A percentile compares a stretch with the other conserved stretches of the same genome.
Conservation (phyloP, 2,113 vertebrate genomes). For the Laticauda colubrina region DNA sequence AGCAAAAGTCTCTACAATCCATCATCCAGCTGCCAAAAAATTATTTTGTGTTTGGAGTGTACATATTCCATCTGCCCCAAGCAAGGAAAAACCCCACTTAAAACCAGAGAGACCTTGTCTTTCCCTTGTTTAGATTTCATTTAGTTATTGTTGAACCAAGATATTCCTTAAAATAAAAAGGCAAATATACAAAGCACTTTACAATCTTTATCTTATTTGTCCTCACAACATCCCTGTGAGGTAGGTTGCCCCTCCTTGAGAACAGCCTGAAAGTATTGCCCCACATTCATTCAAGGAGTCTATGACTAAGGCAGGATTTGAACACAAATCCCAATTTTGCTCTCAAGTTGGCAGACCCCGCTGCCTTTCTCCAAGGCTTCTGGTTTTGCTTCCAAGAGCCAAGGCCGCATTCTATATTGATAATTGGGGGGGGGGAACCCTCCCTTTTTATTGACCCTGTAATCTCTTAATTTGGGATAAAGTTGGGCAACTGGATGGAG, state of each 20-base stretch:
- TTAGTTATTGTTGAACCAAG: not conserved
- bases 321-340: not conserved
- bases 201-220: constrained; percentile 14
- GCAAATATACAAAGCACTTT: constrained; percentile 16
- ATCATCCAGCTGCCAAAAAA: not conserved
- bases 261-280: not conserved
- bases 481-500: not conserved
- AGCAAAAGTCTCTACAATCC: not conserved
- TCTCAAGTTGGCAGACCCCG: not conserved
- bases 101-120: not conserved
- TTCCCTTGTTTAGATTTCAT: not conserved
- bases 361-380: not conserved
- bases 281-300: not conserved
- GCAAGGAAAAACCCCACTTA: not conserved
- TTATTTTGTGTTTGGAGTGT: not conserved
- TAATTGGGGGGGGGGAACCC: not conserved
- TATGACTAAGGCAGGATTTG: not conserved
- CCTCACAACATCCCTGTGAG: constrained; percentile 35
- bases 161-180: not conserved
- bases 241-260: not conserved
- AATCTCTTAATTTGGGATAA: not conserved
- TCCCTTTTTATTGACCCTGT: not conserved
- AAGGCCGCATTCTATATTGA: not conserved
- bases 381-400: not conserved
- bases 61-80: not conserved